Base-by-base conservation (phyloP, 2,888 invertebrate species). In the Drosophila neotestacea region DNA sequence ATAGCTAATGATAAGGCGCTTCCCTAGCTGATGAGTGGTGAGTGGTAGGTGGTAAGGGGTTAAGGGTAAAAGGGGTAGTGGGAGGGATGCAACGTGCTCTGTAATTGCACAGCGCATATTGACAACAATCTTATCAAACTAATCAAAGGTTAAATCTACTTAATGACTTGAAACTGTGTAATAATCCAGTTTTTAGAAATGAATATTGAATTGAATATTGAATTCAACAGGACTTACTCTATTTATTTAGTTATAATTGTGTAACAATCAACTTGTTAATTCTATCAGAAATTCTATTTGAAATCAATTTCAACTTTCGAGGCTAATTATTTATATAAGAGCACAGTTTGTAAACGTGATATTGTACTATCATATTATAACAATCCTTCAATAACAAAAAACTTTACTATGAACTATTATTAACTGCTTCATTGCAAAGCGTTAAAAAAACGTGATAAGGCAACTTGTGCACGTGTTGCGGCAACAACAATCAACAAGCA, bases 391-490 rank as follows among this genome's bases (percentile, higher is more conserved):
- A 50, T 50, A 50, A 38, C 36, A 36, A 36, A 11, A 11, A 5
- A 22, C 22, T 6, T 16, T 34, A 16, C 7, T 63, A 32, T 50
- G 48, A 34, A 39, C 6, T 9, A 22, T 22, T 22, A 22, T 22
- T 22, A 3, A 22, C 41, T 22, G 11, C 16, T 16, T 16, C 16
- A 16, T 16, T 16, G 16, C 16, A 16, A 16, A 16, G 16, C 41
- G 32, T 28, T 13, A 7, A 47, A 52, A 16, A 48, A 76, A 52
- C 65, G 60, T 61, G 77, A 73, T 73, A 73, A 73, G 50, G 48
- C 36, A 28, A 27, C 28, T 4, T 68, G 55, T 60, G 62, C 74
- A 73, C 61, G 62, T 67, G 73, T 58, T 54, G 51, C 47, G 10
- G 22, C 61, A 58, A 38, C 28, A 60, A 9, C 27, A 52, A 28